Evolutionary conservation across 1,140 invertebrate species (phyloP), one percentile per base, ranked within the genome.

Genomic region (Limonius californicus): DNA sequence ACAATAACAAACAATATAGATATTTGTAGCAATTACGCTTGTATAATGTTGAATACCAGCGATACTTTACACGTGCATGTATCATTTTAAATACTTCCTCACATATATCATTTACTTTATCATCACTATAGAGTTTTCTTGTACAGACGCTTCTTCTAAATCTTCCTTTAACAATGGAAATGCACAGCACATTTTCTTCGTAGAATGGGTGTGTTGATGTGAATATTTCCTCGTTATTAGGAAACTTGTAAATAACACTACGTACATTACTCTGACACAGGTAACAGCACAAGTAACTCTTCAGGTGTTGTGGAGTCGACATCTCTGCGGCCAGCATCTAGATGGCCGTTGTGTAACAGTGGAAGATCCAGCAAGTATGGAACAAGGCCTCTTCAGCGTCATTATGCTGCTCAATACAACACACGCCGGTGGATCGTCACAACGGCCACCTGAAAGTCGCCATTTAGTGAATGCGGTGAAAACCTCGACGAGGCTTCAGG

Each of bases 251-350:
- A 12, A 32, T 30, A n/a, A 56, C 20, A 56, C 27, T 2, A 35
- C 30, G 9, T 11, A 15, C 9, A 30, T 32, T 27, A 15, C n/a
- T 18, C 23, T 30, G 18, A 32, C 23, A 54, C 70, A 75, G 73
- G 71, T 67, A 70, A 72, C 59, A 73, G 71, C 61, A 63, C 66
- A 56, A 75, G 72, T 67, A 75, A 75, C 64, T 74, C 73, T n/a
- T 75, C 74, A 47, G 70, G 70, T 39, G 72, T 70, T 14, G 64
- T 66, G 20, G 72, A 75, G 54, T 72, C 66, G 15, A 74, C 75
- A 1, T 72, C 75, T 0, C 50, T 76, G 42, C 63, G 68, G 2
- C 68, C 71, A 2, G 72, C 73, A 54, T 67, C 71, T 9, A 65
- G 70, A 27, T 74, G 71, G 71, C 72, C 72, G 2, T 57, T 72